Conservation (phyloP, 2,888 invertebrate species). For the Tipula vernalis region DNA sequence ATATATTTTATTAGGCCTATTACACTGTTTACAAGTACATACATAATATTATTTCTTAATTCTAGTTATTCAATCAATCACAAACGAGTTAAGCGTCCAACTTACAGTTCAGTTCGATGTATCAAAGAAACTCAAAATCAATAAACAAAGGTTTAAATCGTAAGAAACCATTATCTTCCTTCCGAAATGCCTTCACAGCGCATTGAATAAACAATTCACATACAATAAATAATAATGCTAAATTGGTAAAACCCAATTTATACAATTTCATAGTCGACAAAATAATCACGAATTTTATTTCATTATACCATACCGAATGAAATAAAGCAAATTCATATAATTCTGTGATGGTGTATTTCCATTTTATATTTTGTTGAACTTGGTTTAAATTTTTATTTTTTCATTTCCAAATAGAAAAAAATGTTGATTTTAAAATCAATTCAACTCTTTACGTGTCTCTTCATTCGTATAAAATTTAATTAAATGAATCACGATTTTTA, state of each 20-base stretch:
- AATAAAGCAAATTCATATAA: neutral
- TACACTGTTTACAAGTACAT: no score
- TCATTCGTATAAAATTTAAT: neutral
- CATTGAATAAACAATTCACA: neutral
- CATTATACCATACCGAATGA: neutral
- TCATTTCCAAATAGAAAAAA: neutral
- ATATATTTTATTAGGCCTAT: neutral
- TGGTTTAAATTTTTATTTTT: neutral
- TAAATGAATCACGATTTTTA: neutral
- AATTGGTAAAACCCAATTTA: neutral
- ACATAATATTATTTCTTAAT: neutral
- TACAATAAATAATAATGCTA: neutral
- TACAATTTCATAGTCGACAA: conserved; percentile 4
- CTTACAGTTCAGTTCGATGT: neutral
- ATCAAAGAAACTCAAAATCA: neutral
- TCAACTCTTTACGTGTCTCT: conserved; percentile 9
- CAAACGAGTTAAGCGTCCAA: neutral
- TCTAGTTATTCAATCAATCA: neutral
- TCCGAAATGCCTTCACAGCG: neutral
- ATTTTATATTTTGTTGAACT: neutral
- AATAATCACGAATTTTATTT: neutral
- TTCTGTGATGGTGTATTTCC: neutral
- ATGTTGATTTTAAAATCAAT: conserved; percentile 10
- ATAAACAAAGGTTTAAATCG: neutral
- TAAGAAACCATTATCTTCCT: neutral